phyloP scores from a whole-genome alignment of 2,113 vertebrate species.

The Nematolebias whitei region DNA sequence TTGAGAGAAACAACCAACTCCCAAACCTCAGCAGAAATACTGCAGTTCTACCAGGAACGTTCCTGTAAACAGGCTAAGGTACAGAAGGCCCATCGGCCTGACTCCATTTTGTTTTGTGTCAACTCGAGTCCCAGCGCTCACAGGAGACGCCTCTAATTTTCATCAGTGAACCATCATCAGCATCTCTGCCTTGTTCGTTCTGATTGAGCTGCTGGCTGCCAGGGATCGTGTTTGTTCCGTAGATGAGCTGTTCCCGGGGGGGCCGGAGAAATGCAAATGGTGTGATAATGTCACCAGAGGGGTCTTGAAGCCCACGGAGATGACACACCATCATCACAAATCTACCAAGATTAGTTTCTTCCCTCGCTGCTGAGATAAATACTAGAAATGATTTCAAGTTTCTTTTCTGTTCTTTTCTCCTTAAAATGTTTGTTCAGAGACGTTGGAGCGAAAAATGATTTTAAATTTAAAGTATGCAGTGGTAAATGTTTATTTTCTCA shows the following conservation, averaged over 20 bases:
- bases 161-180: slow-evolving; percentile 8
- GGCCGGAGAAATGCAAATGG: slow-evolving; percentile 33
- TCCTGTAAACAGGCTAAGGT: too few species aligned
- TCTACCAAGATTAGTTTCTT: slow-evolving; percentile 8
- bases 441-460: too few species aligned
- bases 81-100: too few species aligned
- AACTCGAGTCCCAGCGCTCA: neutral
- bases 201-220: slow-evolving; percentile 22
- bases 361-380: slow-evolving; percentile 13
- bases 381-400: neutral
- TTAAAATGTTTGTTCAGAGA: neutral
- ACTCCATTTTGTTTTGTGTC: neutral
- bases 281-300: slow-evolving; percentile 47
- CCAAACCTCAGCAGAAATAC: too few species aligned
- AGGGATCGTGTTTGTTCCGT: slow-evolving; percentile 40
- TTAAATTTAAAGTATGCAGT: too few species aligned
- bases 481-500: too few species aligned
- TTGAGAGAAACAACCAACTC: too few species aligned
- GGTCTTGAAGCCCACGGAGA: slow-evolving; percentile 31
- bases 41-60: too few species aligned
- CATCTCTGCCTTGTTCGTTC: neutral
- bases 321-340: slow-evolving; percentile 26
- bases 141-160: slow-evolving; percentile 1
- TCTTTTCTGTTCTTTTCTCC: neutral
- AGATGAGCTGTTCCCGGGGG: slow-evolving; percentile 37